Base-by-base conservation (phyloP, 30 jellyfish, hydroid and myxozoan genomes). In the Turritopsis dohrnii region DNA sequence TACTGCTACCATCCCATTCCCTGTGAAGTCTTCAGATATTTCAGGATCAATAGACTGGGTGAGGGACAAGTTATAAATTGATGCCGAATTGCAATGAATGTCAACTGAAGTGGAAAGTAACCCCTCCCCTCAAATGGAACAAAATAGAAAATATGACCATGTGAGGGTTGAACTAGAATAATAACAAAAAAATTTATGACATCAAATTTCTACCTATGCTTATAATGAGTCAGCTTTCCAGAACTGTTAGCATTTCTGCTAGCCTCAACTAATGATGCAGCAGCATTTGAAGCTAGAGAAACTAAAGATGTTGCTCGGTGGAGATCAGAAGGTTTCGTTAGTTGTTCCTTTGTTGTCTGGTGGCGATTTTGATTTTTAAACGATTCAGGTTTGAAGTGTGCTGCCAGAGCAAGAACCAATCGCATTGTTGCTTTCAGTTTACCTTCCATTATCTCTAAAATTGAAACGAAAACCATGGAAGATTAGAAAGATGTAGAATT, bases 251-350 rank as follows among this genome's bases (percentile, higher is more conserved):
- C 96, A 76, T 84, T 24, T 72, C 88, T 84, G 81, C 95, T 92
- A 16, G 96, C 98, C 65, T 87, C 96, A 24, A 91, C 95, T 1
- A 87, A 83, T 24, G 96, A 92, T 25, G 75, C 95, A n/a, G 98
- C 98, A 74, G 98, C 98, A 21, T 92, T 94, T 30, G 98, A 90
- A 66, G 90, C 98, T 74, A 87, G 53, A 0, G 98, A 92, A 83
- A 84, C 89, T 7, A 90, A 80, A 22, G 98, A 92, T 16, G 95
- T 83, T 29, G 93, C 91, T n/a, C 95, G 79, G 53, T 87, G 90
- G 0, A 87, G 89, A 65, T 21, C 21, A 22, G 52, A 41, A 20
- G 29, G 22, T 23, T 76, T 76, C 3, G 83, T 24, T 1, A 28
- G 17, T 74, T 25, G 0, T 19, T 21, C n/a, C 26, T 21, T 18